phyloP scores from a whole-genome alignment of 2,888 invertebrate genomes.

The Willowsia nigromaculata region DNA sequence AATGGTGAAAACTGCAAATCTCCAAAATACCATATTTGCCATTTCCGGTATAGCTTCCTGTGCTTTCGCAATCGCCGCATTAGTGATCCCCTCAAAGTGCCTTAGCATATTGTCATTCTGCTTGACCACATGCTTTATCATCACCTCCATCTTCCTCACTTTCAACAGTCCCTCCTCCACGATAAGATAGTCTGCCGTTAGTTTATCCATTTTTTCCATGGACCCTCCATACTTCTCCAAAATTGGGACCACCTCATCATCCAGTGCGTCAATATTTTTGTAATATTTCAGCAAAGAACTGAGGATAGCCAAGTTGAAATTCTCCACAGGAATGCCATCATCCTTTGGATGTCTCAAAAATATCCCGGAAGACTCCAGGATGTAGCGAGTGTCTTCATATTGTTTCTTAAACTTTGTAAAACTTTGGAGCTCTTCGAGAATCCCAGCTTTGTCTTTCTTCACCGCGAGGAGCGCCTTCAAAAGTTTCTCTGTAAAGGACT shows the following conservation, averaged over 20 bases:
- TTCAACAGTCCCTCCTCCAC: background rate
- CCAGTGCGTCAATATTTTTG: background rate
- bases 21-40: background rate
- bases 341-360: background rate
- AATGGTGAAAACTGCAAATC: background rate
- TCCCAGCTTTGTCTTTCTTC: background rate
- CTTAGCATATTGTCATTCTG: constrained; percentile 24
- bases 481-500: constrained; percentile 15
- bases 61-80: background rate
- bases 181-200: background rate
- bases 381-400: background rate
- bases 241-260: background rate
- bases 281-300: background rate
- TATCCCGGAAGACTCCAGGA: background rate
- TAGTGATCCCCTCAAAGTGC: constrained; percentile 3
- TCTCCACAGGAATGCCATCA: background rate
- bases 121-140: constrained; percentile 1
- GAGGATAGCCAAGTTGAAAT: background rate
- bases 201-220: constrained; percentile 11
- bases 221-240: background rate
- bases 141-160: background rate
- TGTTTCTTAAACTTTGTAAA: background rate
- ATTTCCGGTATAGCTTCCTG: constrained; percentile 21
- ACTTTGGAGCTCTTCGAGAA: background rate
- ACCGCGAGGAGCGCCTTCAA: background rate